Evolutionary conservation across 2,888 invertebrate species (phyloP).

Genomic region (Eupithecia tripunctaria): DNA sequence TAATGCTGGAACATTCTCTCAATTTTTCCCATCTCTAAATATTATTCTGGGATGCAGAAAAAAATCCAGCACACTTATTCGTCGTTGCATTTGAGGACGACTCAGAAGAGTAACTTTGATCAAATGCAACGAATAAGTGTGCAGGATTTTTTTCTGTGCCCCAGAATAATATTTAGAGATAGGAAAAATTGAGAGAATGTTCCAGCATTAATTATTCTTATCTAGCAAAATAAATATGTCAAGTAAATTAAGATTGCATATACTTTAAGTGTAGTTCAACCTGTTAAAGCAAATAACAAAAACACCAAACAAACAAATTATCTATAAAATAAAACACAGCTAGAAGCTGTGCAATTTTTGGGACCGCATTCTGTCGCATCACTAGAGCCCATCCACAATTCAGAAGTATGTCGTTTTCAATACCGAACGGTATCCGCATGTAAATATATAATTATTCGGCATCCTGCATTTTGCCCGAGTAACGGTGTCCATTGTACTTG

Average conservation of each 20-base stretch:
- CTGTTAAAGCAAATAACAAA: too few relatives aligned
- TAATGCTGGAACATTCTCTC: background rate
- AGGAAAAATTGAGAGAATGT: background rate
- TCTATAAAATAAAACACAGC: too few relatives aligned
- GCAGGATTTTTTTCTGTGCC: background rate
- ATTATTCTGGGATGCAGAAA: background rate
- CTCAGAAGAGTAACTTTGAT: too few relatives aligned
- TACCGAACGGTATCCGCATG: constrained; percentile 67
- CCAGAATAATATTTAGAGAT: background rate
- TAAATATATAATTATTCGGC: constrained; percentile 77
- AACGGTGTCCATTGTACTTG: constrained; percentile 76
- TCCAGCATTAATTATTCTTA: too few relatives aligned
- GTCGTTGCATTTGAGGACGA: background rate
- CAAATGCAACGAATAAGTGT: background rate
- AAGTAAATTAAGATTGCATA: too few relatives aligned
- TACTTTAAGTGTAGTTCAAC: too few relatives aligned
- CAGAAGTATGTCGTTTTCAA: constrained; percentile 49
- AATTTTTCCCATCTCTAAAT: background rate
- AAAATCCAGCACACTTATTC: background rate
- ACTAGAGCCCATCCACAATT: constrained; percentile 28
- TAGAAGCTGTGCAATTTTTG: too few relatives aligned
- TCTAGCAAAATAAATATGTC: too few relatives aligned
- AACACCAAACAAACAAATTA: too few relatives aligned
- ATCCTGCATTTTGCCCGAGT: constrained; percentile 70
- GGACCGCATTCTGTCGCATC: constrained; percentile 15